Evolutionary conservation across 2,113 vertebrate genomes (phyloP).

Genomic region (Gavialis gangeticus): DNA sequence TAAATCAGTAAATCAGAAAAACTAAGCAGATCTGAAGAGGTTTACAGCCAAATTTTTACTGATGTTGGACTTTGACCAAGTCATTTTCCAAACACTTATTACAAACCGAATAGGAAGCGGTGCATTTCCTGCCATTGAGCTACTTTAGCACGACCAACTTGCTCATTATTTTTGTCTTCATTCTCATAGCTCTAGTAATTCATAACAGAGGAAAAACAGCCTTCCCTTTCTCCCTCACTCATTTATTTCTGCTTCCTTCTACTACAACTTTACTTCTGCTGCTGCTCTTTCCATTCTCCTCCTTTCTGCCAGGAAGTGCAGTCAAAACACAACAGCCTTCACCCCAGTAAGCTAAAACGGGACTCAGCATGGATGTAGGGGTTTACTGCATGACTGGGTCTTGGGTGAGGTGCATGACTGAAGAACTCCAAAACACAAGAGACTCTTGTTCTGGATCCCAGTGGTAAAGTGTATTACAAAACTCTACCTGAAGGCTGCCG

Average conservation of each 20-base stretch:
- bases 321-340: not conserved
- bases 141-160: not conserved
- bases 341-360: too few relatives aligned
- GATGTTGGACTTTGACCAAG: not conserved
- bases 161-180: not conserved
- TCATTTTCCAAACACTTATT: not conserved
- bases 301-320: not conserved
- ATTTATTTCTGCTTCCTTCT: not conserved
- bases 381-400: not conserved
- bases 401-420: not conserved
- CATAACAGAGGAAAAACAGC: fast-evolving
- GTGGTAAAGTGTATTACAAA: not conserved
- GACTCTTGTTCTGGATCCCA: not conserved
- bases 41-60: not conserved
- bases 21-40: not conserved
- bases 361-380: fast-evolving
- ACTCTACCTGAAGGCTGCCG: not conserved
- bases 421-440: not conserved
- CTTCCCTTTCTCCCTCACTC: not conserved
- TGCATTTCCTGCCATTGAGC: not conserved
- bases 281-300: not conserved
- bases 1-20: not conserved
- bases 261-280: not conserved
- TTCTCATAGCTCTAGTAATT: not conserved
- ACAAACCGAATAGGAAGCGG: not conserved